Evolutionary conservation across 2,113 vertebrate genomes (phyloP).

Genomic region (Pelecanoides urinatrix): DNA sequence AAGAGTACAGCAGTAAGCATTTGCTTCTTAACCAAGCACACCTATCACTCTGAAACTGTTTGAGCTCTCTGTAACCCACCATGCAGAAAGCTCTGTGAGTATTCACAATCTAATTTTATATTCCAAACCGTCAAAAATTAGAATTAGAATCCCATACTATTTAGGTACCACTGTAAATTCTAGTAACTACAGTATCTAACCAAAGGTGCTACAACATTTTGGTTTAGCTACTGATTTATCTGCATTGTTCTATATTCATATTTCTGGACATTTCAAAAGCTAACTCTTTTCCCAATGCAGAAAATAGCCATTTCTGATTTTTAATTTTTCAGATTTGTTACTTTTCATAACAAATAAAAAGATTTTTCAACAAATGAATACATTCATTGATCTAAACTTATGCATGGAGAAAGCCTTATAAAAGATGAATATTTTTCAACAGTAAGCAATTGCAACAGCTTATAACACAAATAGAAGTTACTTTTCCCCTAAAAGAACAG

Average conservation of each 20-base stretch:
- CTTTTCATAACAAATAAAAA: neutral
- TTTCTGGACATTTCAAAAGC: neutral
- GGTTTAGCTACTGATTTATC: neutral
- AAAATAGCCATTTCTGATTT: neutral
- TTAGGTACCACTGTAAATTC: neutral
- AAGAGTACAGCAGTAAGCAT: neutral
- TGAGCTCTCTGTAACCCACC: neutral
- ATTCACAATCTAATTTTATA: neutral
- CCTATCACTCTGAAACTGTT: neutral
- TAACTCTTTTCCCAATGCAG: neutral
- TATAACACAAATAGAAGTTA: neutral
- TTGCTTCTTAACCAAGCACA: neutral
- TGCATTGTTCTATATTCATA: neutral
- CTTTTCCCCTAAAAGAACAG: neutral
- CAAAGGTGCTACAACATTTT: neutral
- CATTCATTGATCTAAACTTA: neutral
- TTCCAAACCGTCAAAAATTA: neutral
- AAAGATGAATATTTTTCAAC: neutral
- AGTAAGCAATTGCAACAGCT: neutral
- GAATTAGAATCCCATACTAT: neutral
- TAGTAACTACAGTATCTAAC: neutral
- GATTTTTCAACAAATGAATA: neutral
- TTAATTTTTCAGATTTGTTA: constrained; percentile 28
- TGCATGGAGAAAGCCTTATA: neutral
- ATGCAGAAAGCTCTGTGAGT: neutral